These are phyloP conservation scores for Pomacea canaliculata DNA, from an alignment of 2,888 invertebrate genomes.

Conservation along the genomic window DNA sequence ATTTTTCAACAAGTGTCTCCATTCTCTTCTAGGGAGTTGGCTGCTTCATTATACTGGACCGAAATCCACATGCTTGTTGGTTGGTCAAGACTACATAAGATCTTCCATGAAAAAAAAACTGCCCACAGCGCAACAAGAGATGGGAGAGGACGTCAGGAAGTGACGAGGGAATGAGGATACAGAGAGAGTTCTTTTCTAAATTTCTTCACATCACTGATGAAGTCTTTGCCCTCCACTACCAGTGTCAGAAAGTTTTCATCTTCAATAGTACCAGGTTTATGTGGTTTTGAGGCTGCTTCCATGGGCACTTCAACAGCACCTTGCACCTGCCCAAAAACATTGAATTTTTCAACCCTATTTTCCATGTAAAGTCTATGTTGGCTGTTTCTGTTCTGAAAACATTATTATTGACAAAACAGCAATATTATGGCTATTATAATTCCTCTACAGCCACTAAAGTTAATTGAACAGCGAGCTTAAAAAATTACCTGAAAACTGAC, in stretches of 20 bases:
- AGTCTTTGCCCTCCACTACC: not conserved
- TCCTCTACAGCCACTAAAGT: too few species aligned
- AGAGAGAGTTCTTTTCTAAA: not conserved
- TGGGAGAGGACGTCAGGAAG: not conserved
- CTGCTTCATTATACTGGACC: too few species aligned
- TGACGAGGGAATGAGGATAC: not conserved
- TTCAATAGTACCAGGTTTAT: not conserved
- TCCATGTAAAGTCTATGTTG: too few species aligned
- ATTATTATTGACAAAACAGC: too few species aligned
- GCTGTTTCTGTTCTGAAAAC: too few species aligned
- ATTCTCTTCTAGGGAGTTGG: too few species aligned
- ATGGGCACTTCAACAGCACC: not conserved
- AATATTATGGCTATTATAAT: too few species aligned
- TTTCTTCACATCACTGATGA: not conserved
- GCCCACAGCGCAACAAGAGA: too few species aligned
- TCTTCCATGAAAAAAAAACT: too few species aligned
- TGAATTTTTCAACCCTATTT: not conserved
- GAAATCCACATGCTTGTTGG: too few species aligned
- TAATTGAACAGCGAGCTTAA: not conserved
- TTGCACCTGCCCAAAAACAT: not conserved
- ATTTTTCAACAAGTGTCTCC: too few species aligned
- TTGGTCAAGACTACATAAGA: too few species aligned
- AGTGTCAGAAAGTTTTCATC: conserved; percentile 1
- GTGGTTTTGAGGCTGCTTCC: not conserved
- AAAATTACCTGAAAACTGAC: conserved; percentile 20